Evolutionary conservation across 2,888 invertebrate genomes (phyloP), one percentile per base, ranked within the genome.

Genomic region (Philereme vetulata): DNA sequence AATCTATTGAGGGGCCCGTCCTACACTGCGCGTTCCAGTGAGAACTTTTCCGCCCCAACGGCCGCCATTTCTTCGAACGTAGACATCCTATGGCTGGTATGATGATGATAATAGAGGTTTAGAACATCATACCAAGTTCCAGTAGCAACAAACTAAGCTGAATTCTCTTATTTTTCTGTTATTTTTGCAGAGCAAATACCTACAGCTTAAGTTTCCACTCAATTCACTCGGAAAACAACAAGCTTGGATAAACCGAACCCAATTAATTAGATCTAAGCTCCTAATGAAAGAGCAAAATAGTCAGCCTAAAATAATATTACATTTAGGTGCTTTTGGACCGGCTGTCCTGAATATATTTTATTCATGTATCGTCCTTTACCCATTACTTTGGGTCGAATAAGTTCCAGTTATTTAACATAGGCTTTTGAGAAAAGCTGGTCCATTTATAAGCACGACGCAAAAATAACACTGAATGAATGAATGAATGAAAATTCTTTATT

Each of bases 301-400:
- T 67, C 65, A 40, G 52, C 71, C 69, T 71, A 67, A 72, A 70
- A 72, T 72, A 71, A 71, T 71, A 71, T 66, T 69, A 62, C 66
- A 62, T 66, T 62, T 57, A 60, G 58, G 34, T 36, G 40, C 47
- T 42, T 40, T 46, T 34, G 40, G 38, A n/a, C 3, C 32, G 51
- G 46, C 64, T 51, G 59, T 51, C 62, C 56, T 42, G 50, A 35
- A 46, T 53, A 70, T 66, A 70, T 68, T 67, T 70, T 67, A 70
- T 69, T 69, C 65, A 69, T 59, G 61, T 58, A 44, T 56, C 55
- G 63, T 60, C 62, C 58, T 55, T 58, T 48, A 21, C 45, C 62
- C 55, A 62, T 62, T 62, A 55, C 58, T 45, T 62, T 35, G 62
- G 58, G 58, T 55, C 40, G 47, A 49, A 45, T 58, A 40, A 49